Conservation (phyloP, 2,888 invertebrate species). For the Pseudanteris insignis region DNA sequence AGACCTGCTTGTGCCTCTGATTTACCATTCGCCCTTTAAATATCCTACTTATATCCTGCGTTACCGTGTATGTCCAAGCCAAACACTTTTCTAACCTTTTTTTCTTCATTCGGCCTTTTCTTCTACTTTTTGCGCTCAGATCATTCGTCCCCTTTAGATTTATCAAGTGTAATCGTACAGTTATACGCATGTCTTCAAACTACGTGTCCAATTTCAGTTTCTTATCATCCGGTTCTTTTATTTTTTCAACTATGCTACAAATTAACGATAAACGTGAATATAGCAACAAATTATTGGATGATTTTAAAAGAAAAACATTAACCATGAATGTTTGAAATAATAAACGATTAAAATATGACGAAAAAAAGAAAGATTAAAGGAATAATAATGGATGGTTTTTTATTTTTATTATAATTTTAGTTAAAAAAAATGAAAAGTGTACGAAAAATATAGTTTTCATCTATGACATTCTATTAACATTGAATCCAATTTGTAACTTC, state of each 20-base stretch:
- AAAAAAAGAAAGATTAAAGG: too few relatives aligned
- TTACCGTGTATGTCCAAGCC: constrained; percentile 30
- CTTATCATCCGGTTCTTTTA: neutral
- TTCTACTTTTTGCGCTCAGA: neutral
- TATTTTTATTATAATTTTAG: too few relatives aligned
- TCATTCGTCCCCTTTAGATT: neutral
- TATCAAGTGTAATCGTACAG: too few relatives aligned
- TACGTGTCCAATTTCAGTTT: neutral
- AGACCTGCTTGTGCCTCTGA: constrained; percentile 35
- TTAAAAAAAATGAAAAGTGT: too few relatives aligned
- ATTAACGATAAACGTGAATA: neutral
- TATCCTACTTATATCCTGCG: constrained; percentile 38
- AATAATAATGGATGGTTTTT: too few relatives aligned
- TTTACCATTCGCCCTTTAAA: constrained; percentile 38
- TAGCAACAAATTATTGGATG: too few relatives aligned
- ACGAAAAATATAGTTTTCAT: too few relatives aligned
- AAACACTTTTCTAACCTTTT: constrained; percentile 31
- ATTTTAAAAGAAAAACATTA: too few relatives aligned
- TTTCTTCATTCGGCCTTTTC: constrained; percentile 5
- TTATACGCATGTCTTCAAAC: neutral
- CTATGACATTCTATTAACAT: too few relatives aligned
- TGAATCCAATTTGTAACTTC: too few relatives aligned
- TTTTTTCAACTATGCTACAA: neutral
- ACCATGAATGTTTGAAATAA: too few relatives aligned
- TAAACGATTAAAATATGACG: too few relatives aligned